Conservation (phyloP, 2,113 vertebrate species). For the Austrofundulus limnaeus region DNA sequence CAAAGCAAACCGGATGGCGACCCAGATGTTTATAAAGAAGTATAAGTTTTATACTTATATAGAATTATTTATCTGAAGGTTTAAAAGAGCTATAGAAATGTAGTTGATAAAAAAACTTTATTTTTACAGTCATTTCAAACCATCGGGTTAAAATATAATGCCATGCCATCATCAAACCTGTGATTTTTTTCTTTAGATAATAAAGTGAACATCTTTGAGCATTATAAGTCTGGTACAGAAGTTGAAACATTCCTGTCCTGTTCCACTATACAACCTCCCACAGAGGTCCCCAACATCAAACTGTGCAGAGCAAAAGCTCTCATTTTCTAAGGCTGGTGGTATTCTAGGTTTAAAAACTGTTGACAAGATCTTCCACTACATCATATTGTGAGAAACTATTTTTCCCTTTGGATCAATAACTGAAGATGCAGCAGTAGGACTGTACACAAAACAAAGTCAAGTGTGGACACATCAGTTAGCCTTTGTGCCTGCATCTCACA, state of each 20-base stretch:
- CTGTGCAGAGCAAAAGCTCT: not conserved
- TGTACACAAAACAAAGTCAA: not conserved
- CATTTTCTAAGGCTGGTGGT: not conserved
- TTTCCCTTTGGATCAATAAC: constrained; percentile 4
- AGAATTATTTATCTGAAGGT: not conserved
- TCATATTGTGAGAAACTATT: constrained; percentile 1
- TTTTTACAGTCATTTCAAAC: no score
- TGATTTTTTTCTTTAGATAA: not conserved
- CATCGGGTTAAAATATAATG: no score
- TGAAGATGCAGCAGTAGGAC: not conserved
- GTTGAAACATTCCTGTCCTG: not conserved
- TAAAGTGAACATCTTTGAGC: not conserved
- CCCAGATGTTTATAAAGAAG: no score
- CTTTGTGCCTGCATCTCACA: constrained; percentile 3
- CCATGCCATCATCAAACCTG: no score
- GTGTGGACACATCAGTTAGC: constrained; percentile 3
- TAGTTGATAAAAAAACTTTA: no score
- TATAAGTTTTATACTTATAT: not conserved
- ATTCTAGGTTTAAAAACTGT: not conserved
- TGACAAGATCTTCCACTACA: not conserved
- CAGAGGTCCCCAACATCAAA: constrained; percentile 11
- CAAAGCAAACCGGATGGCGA: no score
- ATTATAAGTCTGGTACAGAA: not conserved
- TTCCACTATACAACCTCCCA: not conserved
- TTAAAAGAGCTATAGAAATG: no score